These are phyloP conservation scores for Pelecanus crispus DNA, from an alignment of 2,113 vertebrate genomes.

Conservation along the genomic window DNA sequence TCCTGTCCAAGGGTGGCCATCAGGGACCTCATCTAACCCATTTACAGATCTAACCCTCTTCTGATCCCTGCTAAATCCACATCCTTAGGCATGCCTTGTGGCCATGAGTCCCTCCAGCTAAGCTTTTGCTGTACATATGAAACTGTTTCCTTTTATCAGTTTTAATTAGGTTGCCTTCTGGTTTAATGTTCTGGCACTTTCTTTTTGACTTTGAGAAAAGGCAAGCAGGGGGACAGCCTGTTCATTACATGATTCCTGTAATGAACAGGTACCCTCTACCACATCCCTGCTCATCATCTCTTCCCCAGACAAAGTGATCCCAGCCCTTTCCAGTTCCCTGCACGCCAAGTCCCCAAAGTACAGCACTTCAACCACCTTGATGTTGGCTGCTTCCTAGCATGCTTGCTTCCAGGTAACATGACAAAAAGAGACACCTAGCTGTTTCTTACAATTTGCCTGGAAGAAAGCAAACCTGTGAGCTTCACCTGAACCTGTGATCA, in stretches of 20 bases:
- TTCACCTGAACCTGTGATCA: not conserved
- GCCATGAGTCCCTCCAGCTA: conserved; percentile 17
- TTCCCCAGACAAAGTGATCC: not conserved
- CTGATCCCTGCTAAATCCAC: conserved; percentile 43
- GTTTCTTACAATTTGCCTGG: not conserved
- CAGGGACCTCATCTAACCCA: not conserved
- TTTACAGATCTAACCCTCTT: conserved; percentile 15
- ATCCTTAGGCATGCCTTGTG: conserved; percentile 1
- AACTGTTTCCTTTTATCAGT: conserved; percentile 20
- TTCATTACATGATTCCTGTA: not conserved
- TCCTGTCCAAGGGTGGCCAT: not conserved
- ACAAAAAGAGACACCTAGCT: not conserved
- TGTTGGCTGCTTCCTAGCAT: fast-evolving
- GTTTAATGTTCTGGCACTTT: not conserved
- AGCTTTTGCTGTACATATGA: not conserved
- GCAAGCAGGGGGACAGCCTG: not conserved
- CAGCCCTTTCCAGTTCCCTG: not conserved
- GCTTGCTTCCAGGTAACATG: not conserved
- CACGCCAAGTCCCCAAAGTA: too few relatives aligned
- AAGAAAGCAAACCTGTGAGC: not conserved
- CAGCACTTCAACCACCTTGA: not conserved
- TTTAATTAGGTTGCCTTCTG: conserved; percentile 29
- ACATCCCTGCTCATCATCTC: not conserved
- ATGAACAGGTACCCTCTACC: not conserved
- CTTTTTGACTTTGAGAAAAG: not conserved